A percentile compares a stretch with the other conserved stretches of the same genome.
Evolutionary conservation across 1,140 invertebrate species (phyloP).

Genomic region (Paracyclopina nana): DNA sequence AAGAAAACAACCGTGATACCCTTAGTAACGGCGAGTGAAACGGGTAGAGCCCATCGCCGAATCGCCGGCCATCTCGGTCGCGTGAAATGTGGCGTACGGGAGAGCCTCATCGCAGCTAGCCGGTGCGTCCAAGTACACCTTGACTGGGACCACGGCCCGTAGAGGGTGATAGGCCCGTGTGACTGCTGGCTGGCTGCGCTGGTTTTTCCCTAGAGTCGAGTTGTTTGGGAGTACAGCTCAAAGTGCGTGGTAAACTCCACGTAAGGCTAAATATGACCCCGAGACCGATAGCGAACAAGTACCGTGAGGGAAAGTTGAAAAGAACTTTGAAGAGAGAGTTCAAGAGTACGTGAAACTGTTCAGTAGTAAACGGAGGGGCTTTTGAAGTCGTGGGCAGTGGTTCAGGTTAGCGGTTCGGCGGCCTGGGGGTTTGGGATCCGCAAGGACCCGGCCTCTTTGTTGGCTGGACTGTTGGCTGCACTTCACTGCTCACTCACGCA

Average conservation of each 20-base stretch:
- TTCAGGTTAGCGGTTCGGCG: background rate
- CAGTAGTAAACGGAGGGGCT: constrained; percentile 1
- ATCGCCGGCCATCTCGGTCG: constrained; percentile 27
- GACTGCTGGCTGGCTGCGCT: constrained; percentile 30
- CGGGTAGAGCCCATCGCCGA: constrained; percentile 49
- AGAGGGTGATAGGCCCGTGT: constrained; percentile 50
- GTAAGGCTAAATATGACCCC: constrained; percentile 62
- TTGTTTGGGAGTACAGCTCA: constrained; percentile 66
- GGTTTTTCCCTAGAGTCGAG: constrained; percentile 47
- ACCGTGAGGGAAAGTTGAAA: constrained; percentile 77
- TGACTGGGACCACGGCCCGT: constrained; percentile 42
- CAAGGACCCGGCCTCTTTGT: background rate
- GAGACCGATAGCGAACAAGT: constrained; percentile 76
- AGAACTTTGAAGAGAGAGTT: constrained; percentile 74
- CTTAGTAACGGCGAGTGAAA: constrained; percentile 67
- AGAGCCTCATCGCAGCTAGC: constrained; percentile 24
- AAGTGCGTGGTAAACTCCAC: constrained; percentile 62
- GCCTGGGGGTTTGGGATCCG: background rate
- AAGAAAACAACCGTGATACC: constrained; percentile 76
- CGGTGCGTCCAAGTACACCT: constrained; percentile 38
- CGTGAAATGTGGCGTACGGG: constrained; percentile 46
- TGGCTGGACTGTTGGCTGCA: background rate
- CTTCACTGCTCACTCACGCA: background rate
- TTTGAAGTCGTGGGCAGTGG: background rate
- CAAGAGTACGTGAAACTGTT: constrained; percentile 54